Conservation (phyloP, 2,888 invertebrate genomes). For the Ochropacha duplaris region DNA sequence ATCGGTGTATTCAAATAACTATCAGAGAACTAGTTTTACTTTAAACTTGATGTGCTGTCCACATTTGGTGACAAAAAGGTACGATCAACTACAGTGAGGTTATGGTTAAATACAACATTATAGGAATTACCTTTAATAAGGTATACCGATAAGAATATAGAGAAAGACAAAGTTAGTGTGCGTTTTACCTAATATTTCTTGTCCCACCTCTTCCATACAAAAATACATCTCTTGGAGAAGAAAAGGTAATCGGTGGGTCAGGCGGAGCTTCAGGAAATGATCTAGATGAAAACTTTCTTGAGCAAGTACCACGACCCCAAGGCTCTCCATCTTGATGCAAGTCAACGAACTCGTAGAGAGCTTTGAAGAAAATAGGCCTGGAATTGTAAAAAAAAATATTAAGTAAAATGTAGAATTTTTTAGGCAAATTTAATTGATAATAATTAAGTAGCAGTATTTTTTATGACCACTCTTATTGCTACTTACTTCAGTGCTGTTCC, state of each 20-base stretch:
- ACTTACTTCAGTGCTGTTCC: slow-evolving; percentile 92
- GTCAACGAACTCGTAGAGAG: slow-evolving; percentile 94
- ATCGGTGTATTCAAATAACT: too few species aligned
- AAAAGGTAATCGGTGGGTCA: slow-evolving; percentile 89
- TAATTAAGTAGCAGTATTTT: not conserved
- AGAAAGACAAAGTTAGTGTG: not conserved
- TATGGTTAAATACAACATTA: too few species aligned
- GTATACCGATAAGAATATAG: too few species aligned
- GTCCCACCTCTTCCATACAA: slow-evolving; percentile 93
- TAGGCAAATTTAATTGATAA: too few species aligned
- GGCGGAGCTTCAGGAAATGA: slow-evolving; percentile 79
- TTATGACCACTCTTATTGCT: not conserved
- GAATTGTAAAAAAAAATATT: slow-evolving; percentile 27
- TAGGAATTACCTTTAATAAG: too few species aligned
- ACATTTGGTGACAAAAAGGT: too few species aligned
- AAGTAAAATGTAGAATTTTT: too few species aligned
- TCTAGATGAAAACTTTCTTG: slow-evolving; percentile 88
- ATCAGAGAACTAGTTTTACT: too few species aligned
- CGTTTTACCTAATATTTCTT: slow-evolving; percentile 88
- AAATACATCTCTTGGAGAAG: slow-evolving; percentile 92
- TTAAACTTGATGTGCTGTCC: too few species aligned
- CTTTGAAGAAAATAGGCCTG: slow-evolving; percentile 92
- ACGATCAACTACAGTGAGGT: too few species aligned
- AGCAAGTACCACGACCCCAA: slow-evolving; percentile 88
- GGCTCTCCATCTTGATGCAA: slow-evolving; percentile 92